A percentile compares a stretch with the other conserved stretches of the same genome.
phyloP scores from a whole-genome alignment of 2,113 vertebrate genomes.

The Balaenoptera acutorostrata region DNA sequence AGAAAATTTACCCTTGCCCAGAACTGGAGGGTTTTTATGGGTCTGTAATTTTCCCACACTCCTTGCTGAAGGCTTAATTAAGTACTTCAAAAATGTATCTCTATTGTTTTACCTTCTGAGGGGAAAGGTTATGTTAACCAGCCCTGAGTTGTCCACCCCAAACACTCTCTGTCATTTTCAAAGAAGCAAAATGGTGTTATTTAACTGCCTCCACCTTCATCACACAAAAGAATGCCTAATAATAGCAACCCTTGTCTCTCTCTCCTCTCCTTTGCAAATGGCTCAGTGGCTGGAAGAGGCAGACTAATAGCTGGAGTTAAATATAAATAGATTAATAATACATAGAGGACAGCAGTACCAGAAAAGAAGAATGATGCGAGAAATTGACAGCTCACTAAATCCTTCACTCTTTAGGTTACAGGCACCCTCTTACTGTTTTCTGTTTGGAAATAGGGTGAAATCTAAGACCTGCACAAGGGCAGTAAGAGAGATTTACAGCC shows the following conservation, averaged over 20 bases:
- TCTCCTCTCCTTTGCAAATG: constrained; percentile 55
- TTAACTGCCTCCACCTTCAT: constrained; percentile 50
- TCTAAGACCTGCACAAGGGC: constrained; percentile 41
- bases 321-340: constrained; percentile 82
- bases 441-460: constrained; percentile 53
- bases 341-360: constrained; percentile 49
- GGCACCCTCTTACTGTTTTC: constrained; percentile 57
- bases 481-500: constrained; percentile 15
- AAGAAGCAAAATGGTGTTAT: constrained; percentile 52
- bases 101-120: constrained; percentile 46
- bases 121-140: constrained; percentile 52
- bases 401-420: constrained; percentile 49
- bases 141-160: constrained; percentile 35
- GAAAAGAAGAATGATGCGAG: constrained; percentile 51
- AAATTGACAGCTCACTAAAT: constrained; percentile 52
- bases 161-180: constrained; percentile 52
- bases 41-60: constrained; percentile 49
- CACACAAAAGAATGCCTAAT: constrained; percentile 35
- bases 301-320: constrained; percentile 69
- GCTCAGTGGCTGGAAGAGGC: constrained; percentile 66
- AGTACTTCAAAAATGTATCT: constrained; percentile 58
- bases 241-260: constrained; percentile 58
- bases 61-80: constrained; percentile 63
- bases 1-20: constrained; percentile 47
- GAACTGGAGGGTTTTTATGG: background rate